Percentiles rank a stretch among this genome's conserved stretches.
Conservation (phyloP, 1,140 invertebrate genomes). For the Neoseiulus cucumeris region DNA sequence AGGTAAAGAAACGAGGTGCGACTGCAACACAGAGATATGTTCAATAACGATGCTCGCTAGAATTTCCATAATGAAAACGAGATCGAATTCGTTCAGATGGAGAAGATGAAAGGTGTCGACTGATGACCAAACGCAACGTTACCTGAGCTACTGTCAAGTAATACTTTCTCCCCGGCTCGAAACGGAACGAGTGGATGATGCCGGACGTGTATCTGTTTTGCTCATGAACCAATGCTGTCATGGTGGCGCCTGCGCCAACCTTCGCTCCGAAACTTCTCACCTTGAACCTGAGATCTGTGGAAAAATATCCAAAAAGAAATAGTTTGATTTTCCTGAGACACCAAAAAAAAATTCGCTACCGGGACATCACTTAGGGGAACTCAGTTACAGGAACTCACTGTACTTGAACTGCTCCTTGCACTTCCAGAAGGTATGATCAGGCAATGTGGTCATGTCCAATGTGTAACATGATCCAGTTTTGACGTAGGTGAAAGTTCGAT, state of each 20-base stretch:
- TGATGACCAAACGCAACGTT: too few species aligned
- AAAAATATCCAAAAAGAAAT: too few species aligned
- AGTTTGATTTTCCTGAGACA: background rate
- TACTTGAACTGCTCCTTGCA: conserved; percentile 8
- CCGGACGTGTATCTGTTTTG: background rate
- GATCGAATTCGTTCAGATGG: too few species aligned
- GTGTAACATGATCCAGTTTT: conserved; percentile 1
- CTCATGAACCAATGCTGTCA: conserved; percentile 6
- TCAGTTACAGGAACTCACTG: background rate
- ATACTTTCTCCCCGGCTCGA: background rate
- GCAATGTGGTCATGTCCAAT: background rate
- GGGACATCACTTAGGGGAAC: too few species aligned
- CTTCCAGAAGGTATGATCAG: conserved; percentile 1
- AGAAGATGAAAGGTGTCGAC: too few species aligned
- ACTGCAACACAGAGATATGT: too few species aligned
- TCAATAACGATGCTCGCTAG: too few species aligned
- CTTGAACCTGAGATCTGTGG: background rate
- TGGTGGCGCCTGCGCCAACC: background rate
- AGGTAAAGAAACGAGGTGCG: background rate
- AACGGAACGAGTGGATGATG: background rate
- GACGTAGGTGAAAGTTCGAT: conserved; percentile 4
- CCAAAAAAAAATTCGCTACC: background rate
- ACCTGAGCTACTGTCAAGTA: conserved; percentile 6
- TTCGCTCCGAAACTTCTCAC: background rate
- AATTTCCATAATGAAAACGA: too few species aligned